These are phyloP conservation scores for Mythimna ferrago DNA, from an alignment of 2,888 invertebrate species.

Conservation along the genomic window DNA sequence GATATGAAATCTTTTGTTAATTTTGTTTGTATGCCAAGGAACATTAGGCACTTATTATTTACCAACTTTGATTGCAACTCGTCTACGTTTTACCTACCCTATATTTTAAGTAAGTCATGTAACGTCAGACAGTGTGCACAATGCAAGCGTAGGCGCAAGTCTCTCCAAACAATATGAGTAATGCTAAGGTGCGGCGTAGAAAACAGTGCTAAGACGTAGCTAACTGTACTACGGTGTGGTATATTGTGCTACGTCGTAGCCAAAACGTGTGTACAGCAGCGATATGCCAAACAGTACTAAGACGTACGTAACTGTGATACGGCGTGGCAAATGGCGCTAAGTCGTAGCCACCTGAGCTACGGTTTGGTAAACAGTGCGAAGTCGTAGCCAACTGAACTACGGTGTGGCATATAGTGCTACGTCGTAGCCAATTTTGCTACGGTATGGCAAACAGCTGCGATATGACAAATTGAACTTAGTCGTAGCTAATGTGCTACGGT, in stretches of 20 bases:
- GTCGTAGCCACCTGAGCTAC: too few species aligned
- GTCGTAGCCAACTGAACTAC: too few species aligned
- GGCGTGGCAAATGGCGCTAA: too few species aligned
- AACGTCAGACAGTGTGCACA: too few species aligned
- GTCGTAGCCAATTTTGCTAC: constrained; percentile 11
- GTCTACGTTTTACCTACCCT: not conserved
- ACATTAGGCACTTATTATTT: not conserved
- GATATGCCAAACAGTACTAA: too few species aligned
- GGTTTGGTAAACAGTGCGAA: too few species aligned
- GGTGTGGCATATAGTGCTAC: not conserved
- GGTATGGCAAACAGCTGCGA: not conserved
- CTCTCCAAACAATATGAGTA: not conserved
- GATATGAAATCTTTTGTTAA: constrained; percentile 6
- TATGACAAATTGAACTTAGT: not conserved
- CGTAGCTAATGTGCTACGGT: too few species aligned
- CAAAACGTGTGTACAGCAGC: too few species aligned
- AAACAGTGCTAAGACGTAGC: too few species aligned
- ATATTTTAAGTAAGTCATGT: too few species aligned
- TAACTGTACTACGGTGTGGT: constrained; percentile 3
- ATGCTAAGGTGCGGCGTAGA: too few species aligned
- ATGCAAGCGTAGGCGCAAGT: not conserved
- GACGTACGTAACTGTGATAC: too few species aligned
- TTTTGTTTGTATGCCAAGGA: not conserved
- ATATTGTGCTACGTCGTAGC: not conserved
- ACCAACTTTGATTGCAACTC: not conserved